phyloP scores from a whole-genome alignment of 2,888 invertebrate genomes.

The Steinernema hermaphroditum region DNA sequence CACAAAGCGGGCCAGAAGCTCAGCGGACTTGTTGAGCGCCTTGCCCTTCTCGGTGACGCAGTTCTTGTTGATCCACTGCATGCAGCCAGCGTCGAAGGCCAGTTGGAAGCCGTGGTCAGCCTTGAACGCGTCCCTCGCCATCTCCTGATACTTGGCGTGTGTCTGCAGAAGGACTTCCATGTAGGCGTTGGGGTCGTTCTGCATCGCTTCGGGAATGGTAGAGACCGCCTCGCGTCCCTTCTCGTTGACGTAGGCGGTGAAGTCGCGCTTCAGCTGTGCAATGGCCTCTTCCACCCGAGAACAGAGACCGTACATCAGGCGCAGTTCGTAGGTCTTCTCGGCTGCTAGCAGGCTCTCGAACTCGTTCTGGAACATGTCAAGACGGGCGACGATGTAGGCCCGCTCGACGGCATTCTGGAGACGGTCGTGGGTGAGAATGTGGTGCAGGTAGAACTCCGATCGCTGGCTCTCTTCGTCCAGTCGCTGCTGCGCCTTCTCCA shows the following conservation, averaged over 20 bases:
- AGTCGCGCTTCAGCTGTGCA: background rate
- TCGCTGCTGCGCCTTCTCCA: background rate
- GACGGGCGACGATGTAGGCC: background rate
- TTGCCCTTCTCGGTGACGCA: background rate
- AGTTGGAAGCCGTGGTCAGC: background rate
- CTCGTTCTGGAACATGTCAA: conserved; percentile 6
- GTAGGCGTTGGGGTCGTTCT: conserved; percentile 1
- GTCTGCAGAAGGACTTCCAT: background rate
- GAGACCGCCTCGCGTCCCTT: background rate
- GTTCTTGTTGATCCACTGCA: background rate
- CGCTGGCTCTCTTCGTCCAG: background rate
- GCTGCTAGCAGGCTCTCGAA: background rate
- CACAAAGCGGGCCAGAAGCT: background rate
- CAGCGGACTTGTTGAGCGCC: background rate
- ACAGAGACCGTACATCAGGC: background rate
- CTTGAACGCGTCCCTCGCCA: background rate
- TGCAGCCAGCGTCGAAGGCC: background rate
- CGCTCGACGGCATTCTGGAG: conserved; percentile 16
- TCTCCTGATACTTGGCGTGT: background rate
- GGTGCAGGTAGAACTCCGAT: background rate
- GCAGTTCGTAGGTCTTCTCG: background rate
- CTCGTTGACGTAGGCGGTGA: background rate
- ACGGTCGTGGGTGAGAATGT: background rate
- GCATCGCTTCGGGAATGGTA: background rate
- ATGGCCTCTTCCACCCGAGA: background rate